Evolutionary conservation across 2,888 invertebrate species (phyloP), one percentile per base, ranked within the genome.

Genomic region (Electrophaes corylata): DNA sequence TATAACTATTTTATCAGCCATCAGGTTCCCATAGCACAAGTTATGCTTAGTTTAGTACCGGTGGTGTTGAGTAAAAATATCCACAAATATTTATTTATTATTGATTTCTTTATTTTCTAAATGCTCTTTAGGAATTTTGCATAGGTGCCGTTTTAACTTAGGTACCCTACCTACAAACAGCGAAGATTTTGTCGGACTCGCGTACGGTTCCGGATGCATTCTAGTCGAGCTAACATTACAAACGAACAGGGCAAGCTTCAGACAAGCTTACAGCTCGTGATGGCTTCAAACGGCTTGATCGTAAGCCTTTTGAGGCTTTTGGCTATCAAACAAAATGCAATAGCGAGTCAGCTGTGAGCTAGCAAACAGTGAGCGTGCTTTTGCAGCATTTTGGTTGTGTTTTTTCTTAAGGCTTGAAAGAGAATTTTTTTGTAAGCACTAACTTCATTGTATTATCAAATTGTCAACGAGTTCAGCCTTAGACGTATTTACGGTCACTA

Each of bases 221-320:
- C 16, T 23, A 40, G 50, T 20, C 40, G 33, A 31, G 47, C 43
- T 44, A 56, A 59, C 54, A 51, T 51, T 44, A 51, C 55, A 56
- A 55, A 55, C 60, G 55, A 54, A 46, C 45, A 44, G 12, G 26
- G 43, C 26, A 49, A 41, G 54, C 54, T 37, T 18, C 49, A 39
- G 51, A 48, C 40, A 51, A 56, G 43, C 45, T 37, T 53, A 49
- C 51, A 19, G 31, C 43, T 52, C 48, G 40, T 55, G 55, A 48
- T 55, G 60, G 45, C 33, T 12, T 52, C 55, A 60, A 60, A 48
- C 47, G 51, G 60, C 43, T 35, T 60, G 55, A 48, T 44, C 47
- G 47, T 51, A 60, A 56, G 60, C 59, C 43, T 60, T 60, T 39
- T 18, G 19, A 50, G 41, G 39, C 51, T 60, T 51, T 56, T 8